Evolutionary conservation across 1,140 invertebrate species (phyloP).

Genomic region (Caerostris extrusa): DNA sequence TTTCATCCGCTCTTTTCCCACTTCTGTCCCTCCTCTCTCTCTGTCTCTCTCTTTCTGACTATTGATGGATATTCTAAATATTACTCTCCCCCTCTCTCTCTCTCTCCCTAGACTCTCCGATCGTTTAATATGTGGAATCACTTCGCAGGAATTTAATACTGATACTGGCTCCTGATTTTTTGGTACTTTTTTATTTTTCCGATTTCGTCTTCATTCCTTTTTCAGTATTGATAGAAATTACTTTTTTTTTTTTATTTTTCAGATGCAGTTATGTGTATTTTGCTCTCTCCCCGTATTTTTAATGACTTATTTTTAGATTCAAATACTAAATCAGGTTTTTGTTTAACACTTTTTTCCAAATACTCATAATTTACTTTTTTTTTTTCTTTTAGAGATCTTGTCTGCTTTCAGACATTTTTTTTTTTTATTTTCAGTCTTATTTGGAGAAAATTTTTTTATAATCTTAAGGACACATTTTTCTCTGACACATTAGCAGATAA

Average conservation of each 20-base stretch:
- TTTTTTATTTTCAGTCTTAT: no score
- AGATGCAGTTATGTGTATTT: background rate
- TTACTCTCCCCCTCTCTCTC: constrained; percentile 10
- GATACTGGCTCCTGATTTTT: background rate
- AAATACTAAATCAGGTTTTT: background rate
- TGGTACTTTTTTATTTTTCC: background rate
- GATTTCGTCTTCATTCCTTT: background rate
- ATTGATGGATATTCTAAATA: constrained; percentile 68
- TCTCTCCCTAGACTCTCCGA: constrained; percentile 25
- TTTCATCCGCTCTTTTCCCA: constrained; percentile 53
- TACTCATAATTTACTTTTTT: no score
- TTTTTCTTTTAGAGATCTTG: no score
- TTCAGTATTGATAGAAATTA: background rate
- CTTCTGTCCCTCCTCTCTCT: constrained; percentile 27
- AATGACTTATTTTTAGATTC: background rate
- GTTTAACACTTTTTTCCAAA: background rate
- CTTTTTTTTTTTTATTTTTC: background rate
- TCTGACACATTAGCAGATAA: no score
- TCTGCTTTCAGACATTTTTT: no score
- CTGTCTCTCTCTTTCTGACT: constrained; percentile 68
- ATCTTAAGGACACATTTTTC: no score
- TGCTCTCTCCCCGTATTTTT: background rate
- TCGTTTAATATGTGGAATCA: constrained; percentile 21
- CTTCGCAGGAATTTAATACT: constrained; percentile 42
- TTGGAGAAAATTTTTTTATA: no score